Evolutionary conservation across 1,140 invertebrate genomes (phyloP).

Genomic region (Metaphire vulgaris): DNA sequence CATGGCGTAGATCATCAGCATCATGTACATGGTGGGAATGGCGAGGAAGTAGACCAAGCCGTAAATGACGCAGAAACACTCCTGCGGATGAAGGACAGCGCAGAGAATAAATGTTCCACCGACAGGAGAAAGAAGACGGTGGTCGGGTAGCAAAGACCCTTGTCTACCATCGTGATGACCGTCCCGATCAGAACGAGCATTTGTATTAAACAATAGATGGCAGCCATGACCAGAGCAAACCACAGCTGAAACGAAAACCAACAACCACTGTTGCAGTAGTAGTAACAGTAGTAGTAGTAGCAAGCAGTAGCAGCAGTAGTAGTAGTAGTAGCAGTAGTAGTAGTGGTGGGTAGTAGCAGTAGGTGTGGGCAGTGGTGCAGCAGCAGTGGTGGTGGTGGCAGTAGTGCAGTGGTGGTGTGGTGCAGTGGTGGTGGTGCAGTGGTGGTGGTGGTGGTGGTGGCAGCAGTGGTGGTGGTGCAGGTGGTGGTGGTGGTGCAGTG

Average conservation of each 20-base stretch:
- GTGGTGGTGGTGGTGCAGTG: too few species aligned
- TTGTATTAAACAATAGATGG: slow-evolving; percentile 45
- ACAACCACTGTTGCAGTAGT: too few species aligned
- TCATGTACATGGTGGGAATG: slow-evolving; percentile 86
- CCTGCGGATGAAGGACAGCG: slow-evolving; percentile 72
- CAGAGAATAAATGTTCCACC: slow-evolving; percentile 59
- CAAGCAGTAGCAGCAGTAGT: too few species aligned
- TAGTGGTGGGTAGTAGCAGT: too few species aligned
- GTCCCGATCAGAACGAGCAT: slow-evolving; percentile 49
- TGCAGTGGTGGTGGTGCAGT: too few species aligned
- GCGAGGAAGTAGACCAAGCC: slow-evolving; percentile 81
- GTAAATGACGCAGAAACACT: slow-evolving; percentile 67
- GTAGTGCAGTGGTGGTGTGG: too few species aligned
- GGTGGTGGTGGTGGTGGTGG: too few species aligned
- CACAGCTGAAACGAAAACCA: slow-evolving; percentile 36
- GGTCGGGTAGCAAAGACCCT: slow-evolving; percentile 43
- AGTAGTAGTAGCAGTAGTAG: too few species aligned
- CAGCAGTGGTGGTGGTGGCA: too few species aligned
- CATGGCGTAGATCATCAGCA: slow-evolving; percentile 81
- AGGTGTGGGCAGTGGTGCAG: too few species aligned
- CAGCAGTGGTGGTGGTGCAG: too few species aligned
- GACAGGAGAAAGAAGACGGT: slow-evolving; percentile 45
- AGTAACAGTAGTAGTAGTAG: too few species aligned
- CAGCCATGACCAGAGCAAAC: slow-evolving; percentile 43
- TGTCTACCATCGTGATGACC: slow-evolving; percentile 39